A percentile compares a stretch with the other conserved stretches of the same genome.
Conservation (phyloP, 2,113 vertebrate species). For the Piliocolobus tephrosceles region DNA sequence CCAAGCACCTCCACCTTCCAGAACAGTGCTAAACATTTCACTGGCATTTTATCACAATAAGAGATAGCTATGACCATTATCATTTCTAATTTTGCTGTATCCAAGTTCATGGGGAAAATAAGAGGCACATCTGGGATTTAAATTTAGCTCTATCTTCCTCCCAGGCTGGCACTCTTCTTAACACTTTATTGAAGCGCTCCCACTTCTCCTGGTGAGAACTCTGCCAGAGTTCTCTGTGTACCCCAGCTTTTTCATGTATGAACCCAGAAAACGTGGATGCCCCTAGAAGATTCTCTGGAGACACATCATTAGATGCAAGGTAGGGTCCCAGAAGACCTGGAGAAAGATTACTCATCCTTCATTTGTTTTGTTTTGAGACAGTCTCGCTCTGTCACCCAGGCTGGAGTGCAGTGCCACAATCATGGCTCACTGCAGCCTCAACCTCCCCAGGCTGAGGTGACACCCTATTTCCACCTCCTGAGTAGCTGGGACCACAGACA, state of each 20-base stretch:
- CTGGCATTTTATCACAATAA: neutral
- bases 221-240: too few species aligned
- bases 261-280: rapidly evolving
- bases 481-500: too few species aligned
- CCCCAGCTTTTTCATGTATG: too few species aligned
- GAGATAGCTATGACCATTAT: neutral
- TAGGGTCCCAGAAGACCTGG: too few species aligned
- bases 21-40: neutral
- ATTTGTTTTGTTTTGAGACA: too few species aligned
- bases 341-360: neutral
- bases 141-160: neutral
- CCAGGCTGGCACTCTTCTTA: too few species aligned
- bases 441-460: too few species aligned
- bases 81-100: neutral
- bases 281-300: neutral
- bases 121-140: neutral
- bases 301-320: neutral
- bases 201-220: neutral
- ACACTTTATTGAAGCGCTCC: neutral
- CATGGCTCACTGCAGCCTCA: too few species aligned
- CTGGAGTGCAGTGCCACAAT: too few species aligned
- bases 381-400: too few species aligned
- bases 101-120: neutral
- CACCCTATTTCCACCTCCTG: too few species aligned
- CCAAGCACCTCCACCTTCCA: neutral